Evolutionary conservation across 2,888 invertebrate genomes (phyloP).

Genomic region (Orgyia antiqua): DNA sequence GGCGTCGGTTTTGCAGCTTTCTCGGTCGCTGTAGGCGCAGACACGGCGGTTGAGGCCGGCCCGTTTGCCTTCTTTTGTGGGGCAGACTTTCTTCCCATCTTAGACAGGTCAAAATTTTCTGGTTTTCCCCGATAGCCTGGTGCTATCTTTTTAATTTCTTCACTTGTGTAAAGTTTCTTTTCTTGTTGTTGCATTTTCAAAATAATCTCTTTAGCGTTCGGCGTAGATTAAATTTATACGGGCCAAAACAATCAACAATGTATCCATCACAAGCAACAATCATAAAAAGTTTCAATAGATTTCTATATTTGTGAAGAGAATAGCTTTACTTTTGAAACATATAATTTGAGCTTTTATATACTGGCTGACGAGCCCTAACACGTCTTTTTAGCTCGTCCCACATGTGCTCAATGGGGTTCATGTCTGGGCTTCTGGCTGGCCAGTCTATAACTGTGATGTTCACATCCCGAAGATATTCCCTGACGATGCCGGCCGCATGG

Average conservation of each 20-base stretch:
- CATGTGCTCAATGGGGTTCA: no score
- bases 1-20: conserved; percentile 1
- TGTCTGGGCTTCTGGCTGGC: no score
- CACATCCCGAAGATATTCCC: no score
- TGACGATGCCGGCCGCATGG: no score
- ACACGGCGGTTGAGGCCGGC: not conserved
- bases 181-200: conserved; percentile 1
- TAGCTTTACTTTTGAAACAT: conserved; percentile 2
- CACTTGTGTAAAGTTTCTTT: not conserved
- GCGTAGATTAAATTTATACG: conserved; percentile 4
- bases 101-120: conserved; percentile 1
- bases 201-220: conserved; percentile 3
- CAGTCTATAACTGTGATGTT: no score
- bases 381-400: no score
- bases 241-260: conserved; percentile 7
- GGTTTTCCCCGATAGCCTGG: not conserved
- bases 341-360: conserved; percentile 5
- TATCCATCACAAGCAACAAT: conserved; percentile 4
- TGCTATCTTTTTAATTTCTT: conserved; percentile 1
- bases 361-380: no score
- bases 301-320: conserved; percentile 2
- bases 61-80: not conserved
- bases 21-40: not conserved
- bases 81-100: not conserved
- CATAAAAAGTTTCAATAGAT: conserved; percentile 4